A percentile compares a stretch with the other conserved stretches of the same genome.
Conservation (phyloP, 2,797 vertebrate species). For the Falco biarmicus region DNA sequence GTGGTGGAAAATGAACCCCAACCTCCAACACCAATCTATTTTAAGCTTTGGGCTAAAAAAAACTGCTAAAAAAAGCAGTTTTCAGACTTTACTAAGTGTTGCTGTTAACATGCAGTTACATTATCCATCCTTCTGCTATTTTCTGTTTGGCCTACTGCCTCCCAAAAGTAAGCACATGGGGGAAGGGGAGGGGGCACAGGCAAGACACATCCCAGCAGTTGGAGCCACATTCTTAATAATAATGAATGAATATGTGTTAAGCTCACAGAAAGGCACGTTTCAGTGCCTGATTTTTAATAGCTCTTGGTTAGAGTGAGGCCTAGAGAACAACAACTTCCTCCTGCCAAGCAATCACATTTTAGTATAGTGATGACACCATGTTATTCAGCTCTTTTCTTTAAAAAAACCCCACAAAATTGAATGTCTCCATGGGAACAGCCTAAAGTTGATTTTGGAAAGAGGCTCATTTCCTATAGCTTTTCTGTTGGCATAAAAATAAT, state of each 20-base stretch:
- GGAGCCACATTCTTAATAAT: not conserved
- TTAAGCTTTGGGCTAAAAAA: not conserved
- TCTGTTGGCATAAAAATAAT: constrained; percentile 50
- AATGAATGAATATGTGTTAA: not conserved
- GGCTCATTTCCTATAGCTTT: constrained; percentile 35
- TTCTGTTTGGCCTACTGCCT: not conserved
- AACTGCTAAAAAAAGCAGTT: not conserved
- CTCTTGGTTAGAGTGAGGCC: not conserved
- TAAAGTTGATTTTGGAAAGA: constrained; percentile 57
- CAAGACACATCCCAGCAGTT: not conserved
- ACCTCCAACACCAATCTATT: not conserved
- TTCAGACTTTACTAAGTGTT: not conserved
- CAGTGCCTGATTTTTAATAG: not conserved
- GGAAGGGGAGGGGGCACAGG: not conserved
- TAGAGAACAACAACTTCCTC: not conserved
- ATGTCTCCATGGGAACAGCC: constrained; percentile 51
- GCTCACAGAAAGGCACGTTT: not conserved
- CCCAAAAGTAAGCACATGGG: not conserved
- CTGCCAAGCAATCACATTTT: constrained; percentile 14
- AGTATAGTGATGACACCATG: not conserved
- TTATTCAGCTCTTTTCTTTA: constrained; percentile 7
- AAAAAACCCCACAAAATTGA: not conserved
- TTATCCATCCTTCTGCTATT: not conserved
- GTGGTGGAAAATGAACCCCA: not conserved
- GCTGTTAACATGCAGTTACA: not conserved